Evolutionary conservation across 2,888 invertebrate genomes (phyloP).

Genomic region (Leptinotarsa haldemani): DNA sequence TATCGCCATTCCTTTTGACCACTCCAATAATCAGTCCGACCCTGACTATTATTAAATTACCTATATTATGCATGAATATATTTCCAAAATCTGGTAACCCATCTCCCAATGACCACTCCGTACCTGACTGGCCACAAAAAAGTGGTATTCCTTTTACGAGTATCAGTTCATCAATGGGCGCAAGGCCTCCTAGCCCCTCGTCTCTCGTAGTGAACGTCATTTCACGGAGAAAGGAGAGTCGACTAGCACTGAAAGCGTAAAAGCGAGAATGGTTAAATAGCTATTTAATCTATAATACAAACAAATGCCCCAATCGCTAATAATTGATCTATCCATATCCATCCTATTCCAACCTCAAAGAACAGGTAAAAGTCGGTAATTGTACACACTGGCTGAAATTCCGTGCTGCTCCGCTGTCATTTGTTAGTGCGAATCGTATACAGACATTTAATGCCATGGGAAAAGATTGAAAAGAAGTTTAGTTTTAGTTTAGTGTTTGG

Average conservation of each 20-base stretch:
- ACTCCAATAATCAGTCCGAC: no score
- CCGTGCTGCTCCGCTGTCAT: conserved; percentile 2
- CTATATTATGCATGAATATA: no score
- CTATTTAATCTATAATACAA: not conserved
- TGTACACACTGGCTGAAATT: not conserved
- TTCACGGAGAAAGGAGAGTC: conserved; percentile 4
- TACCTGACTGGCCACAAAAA: not conserved
- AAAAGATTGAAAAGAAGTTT: not conserved
- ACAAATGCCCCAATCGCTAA: not conserved
- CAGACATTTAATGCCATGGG: conserved; percentile 9
- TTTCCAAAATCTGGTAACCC: not conserved
- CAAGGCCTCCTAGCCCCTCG: conserved; percentile 6
- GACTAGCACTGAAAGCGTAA: not conserved
- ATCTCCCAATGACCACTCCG: not conserved
- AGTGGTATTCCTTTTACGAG: not conserved
- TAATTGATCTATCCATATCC: no score
- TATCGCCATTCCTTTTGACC: no score
- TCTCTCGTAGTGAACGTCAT: not conserved
- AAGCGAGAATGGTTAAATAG: conserved; percentile 3
- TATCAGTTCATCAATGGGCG: conserved; percentile 6
- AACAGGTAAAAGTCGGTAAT: conserved; percentile 2
- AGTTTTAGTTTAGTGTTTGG: conserved; percentile 24
- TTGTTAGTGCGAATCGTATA: conserved; percentile 10
- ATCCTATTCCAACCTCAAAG: not conserved
- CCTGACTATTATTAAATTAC: no score